Percentiles rank a stretch among this genome's conserved stretches.
phyloP scores from a whole-genome alignment of 2,797 vertebrate species.

The Poeciliopsis paucimaculata region DNA sequence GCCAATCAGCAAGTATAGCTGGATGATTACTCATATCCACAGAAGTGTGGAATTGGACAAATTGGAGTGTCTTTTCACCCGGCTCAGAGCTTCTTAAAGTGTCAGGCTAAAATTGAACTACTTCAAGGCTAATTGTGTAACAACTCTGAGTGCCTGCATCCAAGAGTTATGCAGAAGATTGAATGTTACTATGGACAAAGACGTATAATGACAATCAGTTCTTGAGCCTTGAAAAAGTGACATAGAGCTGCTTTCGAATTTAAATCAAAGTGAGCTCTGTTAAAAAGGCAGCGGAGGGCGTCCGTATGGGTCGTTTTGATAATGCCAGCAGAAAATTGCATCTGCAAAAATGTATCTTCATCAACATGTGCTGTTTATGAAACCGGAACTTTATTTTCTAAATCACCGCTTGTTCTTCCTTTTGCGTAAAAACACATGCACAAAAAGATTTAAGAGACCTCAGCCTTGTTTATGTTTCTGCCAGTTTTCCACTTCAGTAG shows the following conservation, averaged over 20 bases:
- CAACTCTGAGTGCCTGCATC: conserved; percentile 66
- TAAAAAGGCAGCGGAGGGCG: conserved; percentile 20
- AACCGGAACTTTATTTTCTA: conserved; percentile 38
- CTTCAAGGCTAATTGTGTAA: conserved; percentile 73
- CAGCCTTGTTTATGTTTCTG: background rate
- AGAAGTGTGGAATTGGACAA: conserved; percentile 72
- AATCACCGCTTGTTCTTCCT: conserved; percentile 20
- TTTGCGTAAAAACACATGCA: background rate
- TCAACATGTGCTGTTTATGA: conserved; percentile 51
- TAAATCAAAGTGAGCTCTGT: conserved; percentile 58
- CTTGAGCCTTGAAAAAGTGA: conserved; percentile 36
- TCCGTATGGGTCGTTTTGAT: conserved; percentile 23
- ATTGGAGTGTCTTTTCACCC: conserved; percentile 67
- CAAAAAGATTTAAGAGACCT: background rate
- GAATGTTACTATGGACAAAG: conserved; percentile 74
- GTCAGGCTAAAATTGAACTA: conserved; percentile 69
- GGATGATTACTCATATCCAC: conserved; percentile 68
- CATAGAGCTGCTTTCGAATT: conserved; percentile 50
- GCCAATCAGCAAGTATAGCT: conserved; percentile 71
- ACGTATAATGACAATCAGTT: conserved; percentile 76
- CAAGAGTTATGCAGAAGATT: conserved; percentile 68
- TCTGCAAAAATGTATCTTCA: conserved; percentile 44
- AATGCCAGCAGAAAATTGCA: conserved; percentile 22
- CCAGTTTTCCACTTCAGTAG: background rate
- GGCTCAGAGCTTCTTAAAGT: conserved; percentile 63